Evolutionary conservation across 2,113 vertebrate species (phyloP).

Genomic region (Pachyramphus minor): DNA sequence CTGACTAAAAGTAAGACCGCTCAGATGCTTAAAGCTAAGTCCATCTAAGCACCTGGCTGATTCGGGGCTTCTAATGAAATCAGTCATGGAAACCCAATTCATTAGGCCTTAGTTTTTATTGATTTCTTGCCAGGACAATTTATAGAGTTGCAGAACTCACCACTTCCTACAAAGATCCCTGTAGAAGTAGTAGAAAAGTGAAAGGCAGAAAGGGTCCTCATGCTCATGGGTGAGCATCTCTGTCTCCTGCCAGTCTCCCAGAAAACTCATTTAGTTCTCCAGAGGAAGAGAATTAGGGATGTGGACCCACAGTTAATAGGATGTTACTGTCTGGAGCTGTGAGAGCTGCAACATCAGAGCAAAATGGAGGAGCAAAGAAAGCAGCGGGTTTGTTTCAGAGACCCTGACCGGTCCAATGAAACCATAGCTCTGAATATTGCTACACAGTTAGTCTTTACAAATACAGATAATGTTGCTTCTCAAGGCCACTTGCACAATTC

Average conservation of each 20-base stretch:
- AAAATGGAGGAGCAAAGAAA: background rate
- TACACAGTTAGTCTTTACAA: background rate
- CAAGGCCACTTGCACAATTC: background rate
- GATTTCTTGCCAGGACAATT: slow-evolving; percentile 43
- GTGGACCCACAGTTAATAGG: accelerated
- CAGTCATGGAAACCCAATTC: background rate
- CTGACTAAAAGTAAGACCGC: background rate
- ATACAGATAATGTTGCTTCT: background rate
- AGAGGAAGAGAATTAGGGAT: background rate
- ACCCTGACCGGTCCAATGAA: background rate
- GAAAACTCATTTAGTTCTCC: background rate
- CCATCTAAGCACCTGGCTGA: background rate
- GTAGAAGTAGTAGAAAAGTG: background rate
- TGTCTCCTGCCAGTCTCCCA: background rate
- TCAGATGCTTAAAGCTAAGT: background rate
- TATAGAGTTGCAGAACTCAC: background rate
- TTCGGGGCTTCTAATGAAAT: background rate
- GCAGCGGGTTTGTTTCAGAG: background rate
- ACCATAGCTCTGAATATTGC: background rate
- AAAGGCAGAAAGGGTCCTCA: background rate
- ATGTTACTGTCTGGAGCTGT: background rate
- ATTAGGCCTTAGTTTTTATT: slow-evolving; percentile 6
- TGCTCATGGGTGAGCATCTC: background rate
- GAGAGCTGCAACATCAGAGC: background rate
- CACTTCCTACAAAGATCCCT: background rate